Percentiles rank a stretch among this genome's conserved stretches.
Evolutionary conservation across 2,888 invertebrate species (phyloP).

Genomic region (Eristalinus sepulchralis): DNA sequence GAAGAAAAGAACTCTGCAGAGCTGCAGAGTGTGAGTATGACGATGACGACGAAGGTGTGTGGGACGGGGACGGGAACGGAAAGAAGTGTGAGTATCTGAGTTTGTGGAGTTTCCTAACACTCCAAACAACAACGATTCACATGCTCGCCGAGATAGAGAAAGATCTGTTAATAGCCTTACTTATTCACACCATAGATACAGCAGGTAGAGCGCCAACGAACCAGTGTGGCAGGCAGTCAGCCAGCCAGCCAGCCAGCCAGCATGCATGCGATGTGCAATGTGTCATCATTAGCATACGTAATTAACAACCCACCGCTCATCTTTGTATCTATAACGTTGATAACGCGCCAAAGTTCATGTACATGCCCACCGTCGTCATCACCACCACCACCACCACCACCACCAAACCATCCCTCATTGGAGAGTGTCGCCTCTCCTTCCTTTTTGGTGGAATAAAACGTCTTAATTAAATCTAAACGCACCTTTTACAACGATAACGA

Average conservation of each 20-base stretch:
- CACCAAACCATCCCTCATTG: slow-evolving; percentile 10
- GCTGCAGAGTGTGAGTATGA: background rate
- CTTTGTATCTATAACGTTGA: slow-evolving; percentile 54
- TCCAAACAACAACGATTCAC: slow-evolving; percentile 36
- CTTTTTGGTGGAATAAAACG: slow-evolving; percentile 34
- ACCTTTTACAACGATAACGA: slow-evolving; percentile 70
- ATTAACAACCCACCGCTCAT: slow-evolving; percentile 52
- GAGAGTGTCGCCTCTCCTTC: background rate
- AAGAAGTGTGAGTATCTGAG: background rate
- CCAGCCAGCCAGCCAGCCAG: background rate
- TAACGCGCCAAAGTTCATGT: slow-evolving; percentile 37
- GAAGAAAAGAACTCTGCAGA: slow-evolving; percentile 35
- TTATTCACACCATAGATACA: slow-evolving; percentile 58
- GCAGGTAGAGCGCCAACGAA: slow-evolving; percentile 4
- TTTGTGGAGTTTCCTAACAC: slow-evolving; percentile 17
- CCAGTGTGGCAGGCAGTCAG: background rate
- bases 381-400: background rate
- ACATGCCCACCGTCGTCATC: background rate
- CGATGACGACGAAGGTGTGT: background rate
- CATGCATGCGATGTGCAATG: slow-evolving; percentile 57
- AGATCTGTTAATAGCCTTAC: slow-evolving; percentile 53
- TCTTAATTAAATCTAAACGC: slow-evolving; percentile 72
- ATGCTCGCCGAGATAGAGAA: slow-evolving; percentile 26
- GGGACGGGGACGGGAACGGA: background rate
- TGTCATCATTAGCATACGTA: slow-evolving; percentile 69